Base-by-base conservation (phyloP, 2,888 invertebrate genomes). In the Drosophila tripunctata region DNA sequence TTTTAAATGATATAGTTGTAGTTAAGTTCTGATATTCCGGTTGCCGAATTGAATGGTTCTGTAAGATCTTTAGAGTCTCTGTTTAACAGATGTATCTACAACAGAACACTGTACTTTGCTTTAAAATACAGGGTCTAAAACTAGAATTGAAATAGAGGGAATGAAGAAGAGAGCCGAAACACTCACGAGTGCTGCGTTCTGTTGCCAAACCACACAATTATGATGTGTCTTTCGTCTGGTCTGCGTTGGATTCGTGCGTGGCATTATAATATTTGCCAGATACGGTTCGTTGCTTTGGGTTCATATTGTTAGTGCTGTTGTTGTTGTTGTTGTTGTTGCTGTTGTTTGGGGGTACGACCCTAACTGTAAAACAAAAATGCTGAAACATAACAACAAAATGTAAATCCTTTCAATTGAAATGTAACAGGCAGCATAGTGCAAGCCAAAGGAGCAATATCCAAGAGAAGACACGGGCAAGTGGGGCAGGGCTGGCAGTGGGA, bases 331-430 rank as follows among this genome's bases (percentile, higher is more conserved):
- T 35, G 15, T 21, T 48, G 21, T 4, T 22, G 40, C 15, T 61
- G 44, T 38, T 31, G 45, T 48, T 30, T 40, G 40, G 69, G n/a
- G 55, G 58, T 24, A 43, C 56, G 75, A 74, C 75, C 75, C 68
- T 48, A 82, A 65, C 68, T 83, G 80, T 83, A 69, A 75, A 64
- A 75, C 85, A 87, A 81, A 84, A 81, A 78, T 84, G 78, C 62
- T 84, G 85, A 78, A 84, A 75, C 70, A 75, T 64, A 85, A 82
- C 73, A 81, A 84, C 82, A 81, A 85, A 82, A 87, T 82, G 82
- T 81, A 82, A 82, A 87, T 82, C 85, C 86, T 81, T 85, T 87
- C 85, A 85, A 85, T 82, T 82, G 85, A 82, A 82, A 87, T 81
- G 85, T 85, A 64, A 81, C 87, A 81, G 65, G 67, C 38, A 67